These are phyloP conservation scores for Oryzias sinensis DNA, from an alignment of 2,797 vertebrate species.

Conservation along the genomic window DNA sequence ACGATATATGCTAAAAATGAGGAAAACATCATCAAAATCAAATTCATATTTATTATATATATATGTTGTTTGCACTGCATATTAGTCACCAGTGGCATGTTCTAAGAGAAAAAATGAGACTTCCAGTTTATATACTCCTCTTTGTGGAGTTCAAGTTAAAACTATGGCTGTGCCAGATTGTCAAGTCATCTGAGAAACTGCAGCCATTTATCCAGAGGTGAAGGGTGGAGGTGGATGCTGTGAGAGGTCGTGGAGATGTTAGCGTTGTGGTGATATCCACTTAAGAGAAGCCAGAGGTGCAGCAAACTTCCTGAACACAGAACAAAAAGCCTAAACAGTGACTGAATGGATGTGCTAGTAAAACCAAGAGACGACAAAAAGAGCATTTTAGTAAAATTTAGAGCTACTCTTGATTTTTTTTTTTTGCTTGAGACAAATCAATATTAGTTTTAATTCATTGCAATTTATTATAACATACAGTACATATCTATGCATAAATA, in stretches of 20 bases:
- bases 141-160: not conserved
- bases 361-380: not conserved
- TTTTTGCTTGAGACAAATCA: no score
- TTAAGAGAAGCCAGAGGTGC: not conserved
- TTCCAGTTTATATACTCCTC: no score
- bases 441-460: no score
- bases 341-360: not conserved
- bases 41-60: no score
- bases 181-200: not conserved
- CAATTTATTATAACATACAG: no score
- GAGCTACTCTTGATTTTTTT: no score
- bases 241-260: not conserved
- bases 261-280: not conserved
- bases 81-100: no score
- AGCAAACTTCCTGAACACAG: not conserved
- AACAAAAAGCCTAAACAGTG: not conserved
- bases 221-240: not conserved
- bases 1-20: no score
- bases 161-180: not conserved
- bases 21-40: no score
- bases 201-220: not conserved
- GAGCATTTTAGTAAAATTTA: no score
- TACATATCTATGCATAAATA: no score
- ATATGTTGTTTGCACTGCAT: no score
- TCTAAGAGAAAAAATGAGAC: not conserved